Evolutionary conservation across 1,140 invertebrate genomes (phyloP).

Genomic region (Drosophila aff.): DNA sequence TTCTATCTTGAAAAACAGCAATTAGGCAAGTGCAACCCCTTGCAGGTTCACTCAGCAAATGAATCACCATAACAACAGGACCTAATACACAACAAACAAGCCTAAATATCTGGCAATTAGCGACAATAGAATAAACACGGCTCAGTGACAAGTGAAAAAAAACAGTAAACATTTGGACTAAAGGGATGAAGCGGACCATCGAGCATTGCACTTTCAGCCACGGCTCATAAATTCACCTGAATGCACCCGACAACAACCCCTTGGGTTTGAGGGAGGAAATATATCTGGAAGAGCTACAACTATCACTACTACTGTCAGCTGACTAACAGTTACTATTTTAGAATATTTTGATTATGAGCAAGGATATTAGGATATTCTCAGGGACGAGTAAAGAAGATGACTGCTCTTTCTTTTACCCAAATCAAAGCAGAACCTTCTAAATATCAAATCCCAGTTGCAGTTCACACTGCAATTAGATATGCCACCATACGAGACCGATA

Average conservation of each 20-base stretch:
- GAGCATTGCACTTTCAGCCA: slow-evolving; percentile 70
- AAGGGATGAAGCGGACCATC: slow-evolving; percentile 19
- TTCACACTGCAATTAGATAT: slow-evolving; percentile 48
- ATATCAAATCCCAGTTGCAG: slow-evolving; percentile 34
- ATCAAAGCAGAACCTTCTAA: slow-evolving; percentile 16
- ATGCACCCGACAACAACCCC: slow-evolving; percentile 41
- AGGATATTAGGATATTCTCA: background rate
- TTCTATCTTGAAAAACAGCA: background rate
- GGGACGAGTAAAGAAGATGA: background rate
- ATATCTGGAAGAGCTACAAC: background rate
- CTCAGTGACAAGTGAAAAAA: slow-evolving; percentile 46
- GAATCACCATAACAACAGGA: slow-evolving; percentile 66
- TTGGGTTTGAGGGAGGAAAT: background rate
- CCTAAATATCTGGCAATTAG: slow-evolving; percentile 76
- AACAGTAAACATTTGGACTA: slow-evolving; percentile 7
- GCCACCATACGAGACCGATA: slow-evolving; percentile 35
- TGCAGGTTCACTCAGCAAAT: slow-evolving; percentile 57
- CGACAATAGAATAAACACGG: slow-evolving; percentile 71
- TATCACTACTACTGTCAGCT: background rate
- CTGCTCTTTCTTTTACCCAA: slow-evolving; percentile 14
- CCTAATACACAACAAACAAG: slow-evolving; percentile 42
- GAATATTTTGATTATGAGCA: too few species aligned
- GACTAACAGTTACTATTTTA: too few species aligned
- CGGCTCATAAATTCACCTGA: slow-evolving; percentile 75
- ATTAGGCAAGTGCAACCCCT: slow-evolving; percentile 39